Base-by-base conservation (phyloP, 2,113 vertebrate genomes). In the Dipodomys merriami region DNA sequence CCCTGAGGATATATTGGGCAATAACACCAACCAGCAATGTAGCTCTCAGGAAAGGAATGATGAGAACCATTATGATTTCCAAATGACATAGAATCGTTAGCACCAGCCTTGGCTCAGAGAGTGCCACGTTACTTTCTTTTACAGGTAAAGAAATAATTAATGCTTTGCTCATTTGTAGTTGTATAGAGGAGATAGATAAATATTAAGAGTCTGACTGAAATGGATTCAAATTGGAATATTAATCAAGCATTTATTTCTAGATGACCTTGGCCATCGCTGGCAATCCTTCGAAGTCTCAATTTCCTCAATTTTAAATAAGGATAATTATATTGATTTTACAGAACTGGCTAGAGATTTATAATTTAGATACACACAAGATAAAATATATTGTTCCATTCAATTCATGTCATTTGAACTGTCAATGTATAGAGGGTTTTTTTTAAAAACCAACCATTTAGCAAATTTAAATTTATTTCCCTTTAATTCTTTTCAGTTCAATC, bases 391-490 rank as follows among this genome's bases (percentile, higher is more conserved):
- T 89, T 83, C 5, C 1, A 20, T 91, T 92, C 67, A 86, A 84
- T 92, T 86, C 60, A 72, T 90, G 90, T 93, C 77, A 68, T 27
- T 93, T 92, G 72, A 74, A 79, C 10, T 60, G 46, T 57, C 91
- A 96, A 82, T 91, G 76, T 60, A 49, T 25, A 57, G 82, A 49
- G 91, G n/a, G 60, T 76, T 91, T 94, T 94, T 94, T 22, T 39
- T 39, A 6, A 39, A 94, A 91, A 80, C 15, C 49, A 93, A 67
- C 12, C 25, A 74, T 88, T 91, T 95, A 91, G 69, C 22, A 91
- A 69, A 95, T 95, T 91, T 93, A 93, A 95, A 95, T 86, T 91
- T 95, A 94, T 93, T 94, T 91, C 64, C 25, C 76, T 46, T 95
- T 92, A 77, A 91, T 94, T 91, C 23, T 92, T 95, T 89, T 77